Percentiles rank a stretch among this genome's conserved stretches.
These are phyloP conservation scores for Sterrhoptilus dennistouni DNA, from an alignment of 2,113 vertebrate species.

Conservation along the genomic window DNA sequence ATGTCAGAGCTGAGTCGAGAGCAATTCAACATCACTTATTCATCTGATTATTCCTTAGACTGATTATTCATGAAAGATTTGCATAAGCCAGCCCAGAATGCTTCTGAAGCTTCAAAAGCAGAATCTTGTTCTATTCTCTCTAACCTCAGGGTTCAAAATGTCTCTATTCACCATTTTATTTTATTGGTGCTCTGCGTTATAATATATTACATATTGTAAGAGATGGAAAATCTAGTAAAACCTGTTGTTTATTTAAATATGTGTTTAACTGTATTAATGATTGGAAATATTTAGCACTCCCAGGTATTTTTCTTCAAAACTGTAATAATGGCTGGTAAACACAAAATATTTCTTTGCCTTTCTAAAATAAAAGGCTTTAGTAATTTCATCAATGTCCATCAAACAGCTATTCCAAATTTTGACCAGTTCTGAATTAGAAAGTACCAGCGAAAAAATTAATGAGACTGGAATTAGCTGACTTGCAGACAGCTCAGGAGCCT, in stretches of 20 bases:
- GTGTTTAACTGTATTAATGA: constrained; percentile 16
- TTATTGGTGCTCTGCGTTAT: constrained; percentile 18
- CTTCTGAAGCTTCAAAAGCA: constrained; percentile 29
- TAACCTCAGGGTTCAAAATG: constrained; percentile 62
- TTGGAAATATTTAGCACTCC: constrained; percentile 25
- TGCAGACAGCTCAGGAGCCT: background rate
- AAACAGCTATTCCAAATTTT: background rate
- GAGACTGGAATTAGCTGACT: background rate
- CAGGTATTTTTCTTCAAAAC: constrained; percentile 6
- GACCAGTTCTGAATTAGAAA: background rate
- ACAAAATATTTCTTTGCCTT: background rate
- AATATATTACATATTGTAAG: constrained; percentile 16
- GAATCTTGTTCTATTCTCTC: constrained; percentile 3
- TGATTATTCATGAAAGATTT: constrained; percentile 25
- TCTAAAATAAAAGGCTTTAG: background rate
- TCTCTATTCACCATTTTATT: background rate
- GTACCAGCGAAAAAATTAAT: background rate
- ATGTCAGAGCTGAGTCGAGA: background rate
- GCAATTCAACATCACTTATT: background rate
- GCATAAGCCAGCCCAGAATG: constrained; percentile 25
- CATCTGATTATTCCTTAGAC: background rate
- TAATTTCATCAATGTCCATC: background rate
- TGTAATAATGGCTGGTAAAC: background rate
- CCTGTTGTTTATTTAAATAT: constrained; percentile 37
- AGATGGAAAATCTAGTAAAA: constrained; percentile 48